Evolutionary conservation across 2,888 invertebrate genomes (phyloP), one percentile per base, ranked within the genome.

Genomic region (Callosobruchus maculatus): DNA sequence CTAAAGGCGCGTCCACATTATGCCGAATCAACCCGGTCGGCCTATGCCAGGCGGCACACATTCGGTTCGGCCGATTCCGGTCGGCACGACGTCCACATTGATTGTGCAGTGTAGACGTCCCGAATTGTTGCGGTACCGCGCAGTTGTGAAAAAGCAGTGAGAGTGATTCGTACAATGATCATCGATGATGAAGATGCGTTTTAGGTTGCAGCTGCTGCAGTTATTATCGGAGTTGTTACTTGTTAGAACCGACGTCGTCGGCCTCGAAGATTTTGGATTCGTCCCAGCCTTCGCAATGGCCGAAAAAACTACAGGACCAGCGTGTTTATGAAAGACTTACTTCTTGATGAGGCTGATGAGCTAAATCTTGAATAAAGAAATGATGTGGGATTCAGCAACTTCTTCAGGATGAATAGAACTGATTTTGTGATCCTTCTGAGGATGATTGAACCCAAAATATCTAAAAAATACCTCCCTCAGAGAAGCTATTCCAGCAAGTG

Each of bases 401-500:
- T 71, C 49, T 71, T 71, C 22, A 20, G 71, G 49, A 71, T 67
- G 67, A 20, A 71, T 20, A 13, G 71, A n/a, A 66, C 71, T 20
- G 71, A 67, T 22, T 71, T 71, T 21, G 21, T 66, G 49, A n/a
- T n/a, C 13, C 20, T 71, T 20, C 21, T 71, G 21, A 71, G n/a
- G 20, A 71, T 21, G 71, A 22, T 71, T 67, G 71, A 66, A 71
- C 66, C 49, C 4, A 71, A 67, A 67, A 71, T 71, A 20, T 67
- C 49, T 20, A 67, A 71, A 71, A 67, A 71, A 66, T 18, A 71
- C 71, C 71, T 71, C 71, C 22, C 49, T 66, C 22, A 70, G 70
- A 13, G 70, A 73, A 66, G 73, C 73, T 70, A 49, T 73, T 73
- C 70, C 73, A 21, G 73, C 70, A 66, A 70, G 70, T 22, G 70